These are phyloP conservation scores for Lagorchestes hirsutus DNA, from an alignment of 2,797 vertebrate species.

Conservation along the genomic window DNA sequence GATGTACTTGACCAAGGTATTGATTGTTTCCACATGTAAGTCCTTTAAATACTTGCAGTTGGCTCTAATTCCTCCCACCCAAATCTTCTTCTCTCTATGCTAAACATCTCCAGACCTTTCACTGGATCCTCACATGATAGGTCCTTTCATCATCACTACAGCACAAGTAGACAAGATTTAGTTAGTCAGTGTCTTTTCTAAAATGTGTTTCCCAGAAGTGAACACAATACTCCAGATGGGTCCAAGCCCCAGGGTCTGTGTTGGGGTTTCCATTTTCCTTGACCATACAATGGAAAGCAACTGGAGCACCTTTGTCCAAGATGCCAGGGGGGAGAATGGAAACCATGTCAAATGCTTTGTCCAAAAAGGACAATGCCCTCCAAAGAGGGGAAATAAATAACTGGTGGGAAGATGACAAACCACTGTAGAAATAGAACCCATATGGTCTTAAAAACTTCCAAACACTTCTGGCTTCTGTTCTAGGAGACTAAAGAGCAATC, in stretches of 20 bases:
- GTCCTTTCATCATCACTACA: neutral
- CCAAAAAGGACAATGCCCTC: neutral
- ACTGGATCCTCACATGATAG: neutral
- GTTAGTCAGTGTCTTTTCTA: neutral
- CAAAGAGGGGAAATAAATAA: neutral
- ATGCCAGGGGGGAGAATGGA: neutral
- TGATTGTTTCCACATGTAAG: neutral
- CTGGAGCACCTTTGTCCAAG: neutral
- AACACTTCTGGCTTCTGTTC: neutral
- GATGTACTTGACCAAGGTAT: too few relatives aligned
- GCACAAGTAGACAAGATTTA: neutral
- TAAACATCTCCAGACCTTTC: neutral
- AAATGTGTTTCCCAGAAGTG: constrained; percentile 5
- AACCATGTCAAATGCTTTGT: neutral
- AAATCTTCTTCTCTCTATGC: neutral
- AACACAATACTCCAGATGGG: neutral
- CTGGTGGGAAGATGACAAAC: neutral
- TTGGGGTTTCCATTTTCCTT: neutral
- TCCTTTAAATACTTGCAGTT: neutral
- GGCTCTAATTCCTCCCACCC: neutral
- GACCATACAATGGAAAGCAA: neutral
- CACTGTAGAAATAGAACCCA: neutral
- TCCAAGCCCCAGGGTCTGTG: neutral
- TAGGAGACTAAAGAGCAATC: neutral
- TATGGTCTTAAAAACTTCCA: neutral